Evolutionary conservation across 2,888 invertebrate genomes (phyloP).

Genomic region (Coenonympha glycerion): DNA sequence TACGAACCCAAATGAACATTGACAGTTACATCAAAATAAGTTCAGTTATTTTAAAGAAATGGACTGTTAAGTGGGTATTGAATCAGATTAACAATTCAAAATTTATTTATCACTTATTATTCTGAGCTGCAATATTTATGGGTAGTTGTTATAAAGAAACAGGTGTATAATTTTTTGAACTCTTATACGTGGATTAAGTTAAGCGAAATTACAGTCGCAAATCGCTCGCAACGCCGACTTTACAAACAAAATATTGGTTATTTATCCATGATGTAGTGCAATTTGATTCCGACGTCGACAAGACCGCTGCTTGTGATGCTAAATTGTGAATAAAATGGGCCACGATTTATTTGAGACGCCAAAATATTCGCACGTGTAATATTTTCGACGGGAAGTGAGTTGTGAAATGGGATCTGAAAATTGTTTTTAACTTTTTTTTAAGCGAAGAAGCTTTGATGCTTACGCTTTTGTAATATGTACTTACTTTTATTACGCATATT

Average conservation of each 20-base stretch:
- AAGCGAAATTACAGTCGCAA: constrained; percentile 13
- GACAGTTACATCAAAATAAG: no score
- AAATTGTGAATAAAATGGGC: constrained; percentile 44
- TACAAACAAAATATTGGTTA: constrained; percentile 44
- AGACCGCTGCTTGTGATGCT: constrained; percentile 37
- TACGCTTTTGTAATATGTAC: background rate
- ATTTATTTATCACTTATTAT: no score
- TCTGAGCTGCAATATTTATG: no score
- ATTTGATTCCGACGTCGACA: constrained; percentile 39
- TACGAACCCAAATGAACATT: no score
- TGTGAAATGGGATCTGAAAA: constrained; percentile 18
- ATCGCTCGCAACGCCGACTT: constrained; percentile 31
- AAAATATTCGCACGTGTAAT: constrained; percentile 22
- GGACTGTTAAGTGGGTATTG: no score
- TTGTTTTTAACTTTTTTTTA: constrained; percentile 13
- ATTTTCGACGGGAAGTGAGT: constrained; percentile 19
- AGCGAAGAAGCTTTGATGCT: background rate
- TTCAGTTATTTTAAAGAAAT: no score
- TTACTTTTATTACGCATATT: no score
- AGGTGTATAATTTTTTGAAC: no score
- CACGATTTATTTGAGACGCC: constrained; percentile 25
- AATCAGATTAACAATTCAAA: no score
- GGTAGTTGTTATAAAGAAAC: no score
- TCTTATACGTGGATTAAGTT: background rate
- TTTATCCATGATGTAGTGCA: constrained; percentile 41